phyloP scores from a whole-genome alignment of 2,113 vertebrate species.

The Myxocyprinus asiaticus region DNA sequence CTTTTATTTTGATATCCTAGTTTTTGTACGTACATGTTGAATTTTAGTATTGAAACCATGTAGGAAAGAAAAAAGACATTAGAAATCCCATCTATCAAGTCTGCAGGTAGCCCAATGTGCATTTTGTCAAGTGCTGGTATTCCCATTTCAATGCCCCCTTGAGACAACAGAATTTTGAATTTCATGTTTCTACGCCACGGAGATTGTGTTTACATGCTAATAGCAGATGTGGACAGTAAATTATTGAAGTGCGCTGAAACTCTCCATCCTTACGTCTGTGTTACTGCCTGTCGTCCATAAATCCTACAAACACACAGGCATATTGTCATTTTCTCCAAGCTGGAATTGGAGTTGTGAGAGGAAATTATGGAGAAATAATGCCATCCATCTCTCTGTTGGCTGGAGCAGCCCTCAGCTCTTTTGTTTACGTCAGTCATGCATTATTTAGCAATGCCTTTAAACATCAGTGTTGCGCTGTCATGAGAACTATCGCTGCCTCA shows the following conservation, averaged over 20 bases:
- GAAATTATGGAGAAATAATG: constrained; percentile 58
- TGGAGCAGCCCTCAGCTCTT: constrained; percentile 38
- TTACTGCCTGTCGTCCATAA: constrained; percentile 41
- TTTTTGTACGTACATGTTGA: too few relatives aligned
- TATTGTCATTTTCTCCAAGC: constrained; percentile 35
- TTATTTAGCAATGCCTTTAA: constrained; percentile 55
- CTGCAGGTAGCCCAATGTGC: constrained; percentile 10
- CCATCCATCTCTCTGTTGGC: constrained; percentile 45
- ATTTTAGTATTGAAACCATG: too few relatives aligned
- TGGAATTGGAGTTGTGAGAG: constrained; percentile 40
- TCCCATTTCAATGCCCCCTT: not conserved
- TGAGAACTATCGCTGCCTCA: constrained; percentile 2
- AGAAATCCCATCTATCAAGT: not conserved
- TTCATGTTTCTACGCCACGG: constrained; percentile 28
- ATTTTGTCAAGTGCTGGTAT: constrained; percentile 26
- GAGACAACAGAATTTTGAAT: constrained; percentile 19
- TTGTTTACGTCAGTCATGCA: constrained; percentile 57
- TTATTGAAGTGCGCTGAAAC: constrained; percentile 31
- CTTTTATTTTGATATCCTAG: too few relatives aligned
- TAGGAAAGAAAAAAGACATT: not conserved
- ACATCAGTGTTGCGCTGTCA: constrained; percentile 43
- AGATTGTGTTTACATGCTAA: constrained; percentile 33
- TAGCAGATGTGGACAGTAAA: constrained; percentile 15
- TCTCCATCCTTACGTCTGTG: not conserved
- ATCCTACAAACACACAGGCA: constrained; percentile 38